Evolutionary conservation across 2,797 vertebrate species (phyloP).

Genomic region (Astyanax mexicanus): DNA sequence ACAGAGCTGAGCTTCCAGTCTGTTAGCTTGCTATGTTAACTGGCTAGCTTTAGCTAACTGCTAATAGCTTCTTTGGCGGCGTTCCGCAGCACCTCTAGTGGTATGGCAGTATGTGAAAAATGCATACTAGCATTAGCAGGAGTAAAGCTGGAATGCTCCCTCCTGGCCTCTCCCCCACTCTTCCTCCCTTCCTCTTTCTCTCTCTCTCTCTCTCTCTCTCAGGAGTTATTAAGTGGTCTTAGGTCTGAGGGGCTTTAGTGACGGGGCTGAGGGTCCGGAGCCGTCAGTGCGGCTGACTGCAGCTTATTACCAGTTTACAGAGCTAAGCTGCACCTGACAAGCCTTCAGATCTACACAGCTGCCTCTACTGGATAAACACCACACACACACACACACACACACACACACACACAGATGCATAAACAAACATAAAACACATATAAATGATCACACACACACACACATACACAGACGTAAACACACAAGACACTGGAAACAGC

Average conservation of each 20-base stretch:
- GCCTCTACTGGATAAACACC: neutral
- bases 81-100: no score
- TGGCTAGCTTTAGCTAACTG: no score
- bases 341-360: neutral
- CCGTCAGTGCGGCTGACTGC: neutral
- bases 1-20: no score
- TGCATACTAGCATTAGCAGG: no score
- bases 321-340: neutral
- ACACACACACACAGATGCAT: neutral
- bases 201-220: neutral
- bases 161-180: neutral
- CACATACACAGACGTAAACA: neutral
- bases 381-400: conserved; percentile 25
- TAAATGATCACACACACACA: conserved; percentile 26
- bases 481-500: neutral
- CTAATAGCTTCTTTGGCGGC: no score
- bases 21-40: no score
- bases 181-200: neutral
- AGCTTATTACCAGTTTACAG: neutral
- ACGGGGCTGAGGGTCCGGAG: neutral
- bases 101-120: no score
- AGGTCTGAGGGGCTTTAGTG: neutral
- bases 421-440: neutral
- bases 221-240: neutral
- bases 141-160: neutral